Percentiles rank a stretch among this genome's conserved stretches.
These are phyloP conservation scores for Cepaea hortensis DNA, from an alignment of 2,888 invertebrate genomes.

Conservation along the genomic window DNA sequence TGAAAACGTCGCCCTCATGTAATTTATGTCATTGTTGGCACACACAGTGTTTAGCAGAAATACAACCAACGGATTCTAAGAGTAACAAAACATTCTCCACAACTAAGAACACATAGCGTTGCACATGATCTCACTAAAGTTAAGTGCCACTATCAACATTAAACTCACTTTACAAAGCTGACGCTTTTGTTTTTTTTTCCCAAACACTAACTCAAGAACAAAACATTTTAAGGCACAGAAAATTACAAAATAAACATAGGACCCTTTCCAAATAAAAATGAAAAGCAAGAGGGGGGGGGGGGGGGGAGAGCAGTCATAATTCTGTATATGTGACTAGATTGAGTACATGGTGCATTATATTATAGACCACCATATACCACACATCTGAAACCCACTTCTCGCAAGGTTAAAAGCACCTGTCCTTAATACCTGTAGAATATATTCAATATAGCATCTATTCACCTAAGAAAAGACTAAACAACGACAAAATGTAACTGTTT, in stretches of 20 bases:
- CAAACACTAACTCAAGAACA: slow-evolving; percentile 64
- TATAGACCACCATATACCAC: slow-evolving; percentile 35
- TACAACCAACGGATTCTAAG: too few relatives aligned
- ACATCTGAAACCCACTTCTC: slow-evolving; percentile 11
- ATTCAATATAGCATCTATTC: slow-evolving; percentile 34
- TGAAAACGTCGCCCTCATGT: too few relatives aligned
- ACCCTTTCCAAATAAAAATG: slow-evolving; percentile 20
- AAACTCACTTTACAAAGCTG: slow-evolving; percentile 58
- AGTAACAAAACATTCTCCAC: too few relatives aligned
- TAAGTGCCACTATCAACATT: not conserved
- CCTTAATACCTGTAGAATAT: not conserved
- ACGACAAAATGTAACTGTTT: slow-evolving; percentile 2
- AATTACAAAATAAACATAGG: slow-evolving; percentile 31
- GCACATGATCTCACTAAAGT: too few relatives aligned
- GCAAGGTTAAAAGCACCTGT: slow-evolving; percentile 23
- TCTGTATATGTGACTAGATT: slow-evolving; percentile 50
- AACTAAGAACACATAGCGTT: too few relatives aligned
- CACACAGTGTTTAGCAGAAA: too few relatives aligned
- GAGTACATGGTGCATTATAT: slow-evolving; percentile 45
- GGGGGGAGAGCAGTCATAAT: slow-evolving; percentile 43
- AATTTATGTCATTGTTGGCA: too few relatives aligned
- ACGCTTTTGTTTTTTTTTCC: slow-evolving; percentile 54
- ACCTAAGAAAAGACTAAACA: slow-evolving; percentile 27
- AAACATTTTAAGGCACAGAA: slow-evolving; percentile 71
- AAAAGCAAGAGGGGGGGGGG: slow-evolving; percentile 42